A percentile compares a stretch with the other conserved stretches of the same genome.
phyloP scores from a whole-genome alignment of 2,113 vertebrate species.

The Emberiza fucata region DNA sequence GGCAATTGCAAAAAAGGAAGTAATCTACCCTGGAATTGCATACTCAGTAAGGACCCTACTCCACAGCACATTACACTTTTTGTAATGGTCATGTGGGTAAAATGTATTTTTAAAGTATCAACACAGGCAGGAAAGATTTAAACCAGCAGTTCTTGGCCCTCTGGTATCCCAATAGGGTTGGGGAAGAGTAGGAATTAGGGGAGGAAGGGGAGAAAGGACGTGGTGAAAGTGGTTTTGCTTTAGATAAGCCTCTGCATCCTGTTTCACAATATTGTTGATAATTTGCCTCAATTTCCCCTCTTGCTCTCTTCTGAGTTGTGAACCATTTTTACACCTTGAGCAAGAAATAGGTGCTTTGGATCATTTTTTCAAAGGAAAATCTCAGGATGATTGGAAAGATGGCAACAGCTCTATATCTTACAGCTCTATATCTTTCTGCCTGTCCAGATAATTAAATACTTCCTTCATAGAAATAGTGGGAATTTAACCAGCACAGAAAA shows the following conservation, averaged over 20 bases:
- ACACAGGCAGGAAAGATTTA: neutral
- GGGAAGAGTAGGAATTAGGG: neutral
- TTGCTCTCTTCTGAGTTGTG: neutral
- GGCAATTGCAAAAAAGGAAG: neutral
- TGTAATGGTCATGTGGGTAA: neutral
- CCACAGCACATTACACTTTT: neutral
- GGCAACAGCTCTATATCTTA: neutral
- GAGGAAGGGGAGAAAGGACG: neutral
- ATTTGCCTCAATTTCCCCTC: neutral
- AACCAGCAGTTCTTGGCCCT: neutral
- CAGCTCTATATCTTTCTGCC: neutral
- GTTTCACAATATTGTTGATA: neutral
- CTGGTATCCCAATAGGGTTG: neutral
- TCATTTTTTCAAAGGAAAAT: neutral
- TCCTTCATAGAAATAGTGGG: neutral
- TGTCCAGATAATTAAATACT: neutral
- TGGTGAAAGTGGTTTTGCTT: neutral
- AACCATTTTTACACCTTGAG: neutral
- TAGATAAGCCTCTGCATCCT: neutral
- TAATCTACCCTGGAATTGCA: neutral
- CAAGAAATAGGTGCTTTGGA: neutral
- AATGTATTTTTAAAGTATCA: neutral
- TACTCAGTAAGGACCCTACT: neutral
- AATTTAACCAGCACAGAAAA: neutral
- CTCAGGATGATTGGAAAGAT: neutral